Conservation (phyloP, 2,888 invertebrate species). For the Gibbula magus region DNA sequence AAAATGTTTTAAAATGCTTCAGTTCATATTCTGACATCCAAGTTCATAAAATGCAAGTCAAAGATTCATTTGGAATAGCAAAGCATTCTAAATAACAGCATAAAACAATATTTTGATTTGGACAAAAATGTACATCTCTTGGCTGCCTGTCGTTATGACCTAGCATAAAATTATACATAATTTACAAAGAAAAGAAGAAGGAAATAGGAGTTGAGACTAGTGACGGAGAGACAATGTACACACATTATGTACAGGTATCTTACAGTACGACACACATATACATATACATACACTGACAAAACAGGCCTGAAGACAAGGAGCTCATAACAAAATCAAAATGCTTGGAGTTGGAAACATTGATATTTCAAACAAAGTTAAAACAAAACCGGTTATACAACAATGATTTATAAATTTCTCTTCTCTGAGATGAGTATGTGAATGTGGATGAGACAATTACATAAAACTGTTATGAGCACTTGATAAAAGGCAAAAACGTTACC, state of each 20-base stretch:
- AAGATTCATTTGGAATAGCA: slow-evolving; percentile 7
- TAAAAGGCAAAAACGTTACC: too few species aligned
- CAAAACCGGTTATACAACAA: not conserved
- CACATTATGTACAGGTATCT: not conserved
- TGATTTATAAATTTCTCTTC: too few species aligned
- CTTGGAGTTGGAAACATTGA: not conserved
- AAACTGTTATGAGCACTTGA: too few species aligned
- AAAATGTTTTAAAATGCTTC: too few species aligned
- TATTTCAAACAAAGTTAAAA: not conserved
- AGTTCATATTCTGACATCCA: too few species aligned
- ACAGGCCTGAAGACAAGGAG: not conserved
- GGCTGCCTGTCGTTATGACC: slow-evolving; percentile 17
- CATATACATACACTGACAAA: not conserved
- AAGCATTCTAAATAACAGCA: slow-evolving; percentile 18
- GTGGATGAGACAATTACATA: too few species aligned
- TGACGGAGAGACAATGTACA: slow-evolving; percentile 2
- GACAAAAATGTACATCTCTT: slow-evolving; percentile 13
- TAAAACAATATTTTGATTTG: slow-evolving; percentile 14
- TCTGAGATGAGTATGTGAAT: too few species aligned
- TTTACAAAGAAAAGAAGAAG: slow-evolving; percentile 16
- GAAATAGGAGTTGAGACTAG: not conserved
- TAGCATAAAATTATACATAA: slow-evolving; percentile 15
- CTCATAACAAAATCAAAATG: not conserved
- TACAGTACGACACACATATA: not conserved
- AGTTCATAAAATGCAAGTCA: too few species aligned